Evolutionary conservation across 2,797 vertebrate species (phyloP), one percentile per base, ranked within the genome.

Genomic region (Morus bassanus): DNA sequence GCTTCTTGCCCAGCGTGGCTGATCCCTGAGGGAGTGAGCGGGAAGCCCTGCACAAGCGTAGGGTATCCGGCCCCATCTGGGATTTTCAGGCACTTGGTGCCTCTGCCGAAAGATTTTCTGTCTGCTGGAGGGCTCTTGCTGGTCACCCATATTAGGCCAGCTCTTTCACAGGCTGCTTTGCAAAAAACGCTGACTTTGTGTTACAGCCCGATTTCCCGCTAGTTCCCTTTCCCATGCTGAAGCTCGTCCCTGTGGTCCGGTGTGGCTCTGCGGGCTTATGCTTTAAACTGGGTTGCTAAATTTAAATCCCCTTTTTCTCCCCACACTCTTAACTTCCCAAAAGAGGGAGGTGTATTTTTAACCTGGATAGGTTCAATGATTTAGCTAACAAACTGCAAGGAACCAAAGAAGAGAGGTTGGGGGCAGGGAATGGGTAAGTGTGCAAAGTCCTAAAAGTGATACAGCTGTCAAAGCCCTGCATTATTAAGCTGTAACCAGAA

Each of bases 21-120:
- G 43, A 2, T 7, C 19, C 10, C 7, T 28, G 35, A 46, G 33
- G 13, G 28, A 45, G 19, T 0, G 7, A 35, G 39, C 9, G 45
- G 48, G 19, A 50, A 61, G 2, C n/a, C 37, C 7, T 16, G 23
- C 50, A 7, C 3, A 30, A 33, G 31, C 4, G 0, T 18, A 10
- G 39, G 33, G 27, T 54, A 0, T 9, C 30, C 18, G 24, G 37
- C 2, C 1, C 11, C 41, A 0, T 10, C 31, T 7, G 50, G 23
- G 15, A 0, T 65, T 75, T 75, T 37, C 15, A 13, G 70, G 24
- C 2, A 2, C 4, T 22, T 18, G 51, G 11, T 50, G 30, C 9
- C 23, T 15, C 0, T 59, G 46, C 10, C 16, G 28, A 31, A 37
- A 14, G 9, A 23, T 3, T 19, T 15, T 43, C 24, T 11, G 6